Base-by-base conservation (phyloP, 2,888 invertebrate genomes). In the Chrysopilus asiliformis region DNA sequence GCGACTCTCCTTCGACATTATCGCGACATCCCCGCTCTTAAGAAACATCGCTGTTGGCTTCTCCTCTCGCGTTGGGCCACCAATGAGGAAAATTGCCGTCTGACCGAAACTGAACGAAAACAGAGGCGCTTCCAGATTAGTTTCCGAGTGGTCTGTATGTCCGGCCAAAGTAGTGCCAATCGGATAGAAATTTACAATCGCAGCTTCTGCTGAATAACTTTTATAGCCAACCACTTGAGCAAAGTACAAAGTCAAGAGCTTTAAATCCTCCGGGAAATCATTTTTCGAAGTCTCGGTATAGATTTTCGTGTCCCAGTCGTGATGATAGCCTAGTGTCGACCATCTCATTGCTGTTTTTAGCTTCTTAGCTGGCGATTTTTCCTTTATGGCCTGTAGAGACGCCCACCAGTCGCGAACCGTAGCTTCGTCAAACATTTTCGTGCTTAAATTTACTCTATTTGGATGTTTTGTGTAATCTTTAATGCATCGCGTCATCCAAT, bases 251-350 rank as follows among this genome's bases (percentile, higher is more conserved):
- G 77, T 74, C 39, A 93, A 57, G 17, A 66, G 59, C 2, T 64
- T 64, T 36, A 94, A 63, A 49, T 91, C 89, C 10, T 52, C 44
- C 0, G 93, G 93, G 60, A 94, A 84, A 8, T 60, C 52, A 32
- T 72, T 67, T 55, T 68, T 74, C 42, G 68, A 71, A 4, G 69
- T 58, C 59, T 87, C 84, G 38, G 67, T 71, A 53, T 89, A 89
- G 9, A 76, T 76, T 71, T 97, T 98, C 36, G 87, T 84, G 52
- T 91, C 79, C 97, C 98, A 98, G 58, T 98, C 79, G 62, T 98
- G 94, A 64, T 98, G 97, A 57, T 94, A 95, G 10, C 98, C 98
- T 22, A 97, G 63, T 0, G 97, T 98, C 2, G 83, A 76, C 98
- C 98, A 98, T 49, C 97, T 68, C 48, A 98, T 60, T 40, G 47